A percentile compares a stretch with the other conserved stretches of the same genome.
These are phyloP conservation scores for Amblyopsis rosae DNA, from an alignment of 2,113 vertebrate species.

Conservation along the genomic window DNA sequence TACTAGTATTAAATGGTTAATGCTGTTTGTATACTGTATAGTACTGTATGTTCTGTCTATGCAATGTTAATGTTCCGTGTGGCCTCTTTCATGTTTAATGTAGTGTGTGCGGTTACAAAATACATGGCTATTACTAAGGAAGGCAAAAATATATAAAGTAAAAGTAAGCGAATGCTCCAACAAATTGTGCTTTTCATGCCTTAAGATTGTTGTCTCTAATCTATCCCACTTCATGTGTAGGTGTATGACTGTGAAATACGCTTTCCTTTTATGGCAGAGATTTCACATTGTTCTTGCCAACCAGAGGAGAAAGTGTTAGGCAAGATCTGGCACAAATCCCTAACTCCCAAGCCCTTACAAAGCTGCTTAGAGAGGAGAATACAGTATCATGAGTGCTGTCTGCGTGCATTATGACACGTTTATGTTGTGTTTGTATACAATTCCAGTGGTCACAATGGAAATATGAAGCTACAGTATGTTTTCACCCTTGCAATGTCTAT, in stretches of 20 bases:
- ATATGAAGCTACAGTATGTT: slow-evolving; percentile 24
- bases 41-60: too few species aligned
- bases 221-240: slow-evolving; percentile 61
- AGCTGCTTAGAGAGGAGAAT: slow-evolving; percentile 31
- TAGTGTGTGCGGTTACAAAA: slow-evolving; percentile 14
- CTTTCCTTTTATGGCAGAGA: slow-evolving; percentile 50
- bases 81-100: neutral
- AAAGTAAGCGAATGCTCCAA: slow-evolving; percentile 47
- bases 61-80: too few species aligned
- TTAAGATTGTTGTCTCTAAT: slow-evolving; percentile 68
- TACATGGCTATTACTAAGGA: slow-evolving; percentile 26
- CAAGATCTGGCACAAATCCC: slow-evolving; percentile 32
- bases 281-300: slow-evolving; percentile 60
- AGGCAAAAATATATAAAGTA: slow-evolving; percentile 24
- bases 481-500: slow-evolving; percentile 33
- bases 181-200: slow-evolving; percentile 61
- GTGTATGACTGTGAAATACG: slow-evolving; percentile 66
- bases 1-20: too few species aligned
- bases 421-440: slow-evolving; percentile 46
- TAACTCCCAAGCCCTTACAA: slow-evolving; percentile 36
- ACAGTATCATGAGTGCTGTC: slow-evolving; percentile 24
- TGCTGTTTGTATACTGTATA: too few species aligned
- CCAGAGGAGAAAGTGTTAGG: slow-evolving; percentile 42
- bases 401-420: slow-evolving; percentile 29
- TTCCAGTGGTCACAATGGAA: slow-evolving; percentile 51